These are phyloP conservation scores for Parnassius mnemosyne DNA, from an alignment of 2,888 invertebrate genomes.

Conservation along the genomic window DNA sequence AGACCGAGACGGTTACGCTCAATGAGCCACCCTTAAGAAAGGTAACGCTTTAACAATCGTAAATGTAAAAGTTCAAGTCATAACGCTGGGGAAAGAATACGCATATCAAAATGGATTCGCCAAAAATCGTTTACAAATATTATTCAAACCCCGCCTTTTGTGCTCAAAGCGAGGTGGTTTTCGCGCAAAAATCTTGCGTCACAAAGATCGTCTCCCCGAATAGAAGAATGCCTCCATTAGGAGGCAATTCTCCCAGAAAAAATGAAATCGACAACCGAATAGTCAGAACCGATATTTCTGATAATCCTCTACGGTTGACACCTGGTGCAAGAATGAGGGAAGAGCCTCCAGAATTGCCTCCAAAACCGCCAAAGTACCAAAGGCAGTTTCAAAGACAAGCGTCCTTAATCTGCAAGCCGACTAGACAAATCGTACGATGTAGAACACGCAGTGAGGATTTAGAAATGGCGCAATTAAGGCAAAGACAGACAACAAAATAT, in stretches of 20 bases:
- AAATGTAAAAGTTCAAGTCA: constrained; percentile 22
- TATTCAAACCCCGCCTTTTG: constrained; percentile 91
- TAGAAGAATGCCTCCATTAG: constrained; percentile 65
- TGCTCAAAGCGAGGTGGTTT: constrained; percentile 85
- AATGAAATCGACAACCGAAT: constrained; percentile 61
- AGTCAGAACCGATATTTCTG: constrained; percentile 70
- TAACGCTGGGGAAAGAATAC: constrained; percentile 45
- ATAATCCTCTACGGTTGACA: constrained; percentile 67
- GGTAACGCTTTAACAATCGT: constrained; percentile 39
- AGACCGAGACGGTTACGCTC: constrained; percentile 50
- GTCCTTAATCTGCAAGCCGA: constrained; percentile 77
- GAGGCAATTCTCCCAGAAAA: constrained; percentile 72
- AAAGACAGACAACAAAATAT: constrained; percentile 48
- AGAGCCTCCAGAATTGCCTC: constrained; percentile 69
- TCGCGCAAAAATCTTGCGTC: constrained; percentile 63
- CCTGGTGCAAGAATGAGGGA: constrained; percentile 57
- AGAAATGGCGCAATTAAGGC: constrained; percentile 71
- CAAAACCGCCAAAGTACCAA: constrained; percentile 67
- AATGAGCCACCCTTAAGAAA: constrained; percentile 47
- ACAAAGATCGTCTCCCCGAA: constrained; percentile 56
- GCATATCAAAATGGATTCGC: constrained; percentile 71
- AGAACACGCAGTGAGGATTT: constrained; percentile 67
- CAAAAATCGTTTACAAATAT: constrained; percentile 81
- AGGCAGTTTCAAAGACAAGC: constrained; percentile 65
- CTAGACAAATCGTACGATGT: constrained; percentile 52